phyloP scores from a whole-genome alignment of 2,797 vertebrate species.

The Pipistrellus nathusii region DNA sequence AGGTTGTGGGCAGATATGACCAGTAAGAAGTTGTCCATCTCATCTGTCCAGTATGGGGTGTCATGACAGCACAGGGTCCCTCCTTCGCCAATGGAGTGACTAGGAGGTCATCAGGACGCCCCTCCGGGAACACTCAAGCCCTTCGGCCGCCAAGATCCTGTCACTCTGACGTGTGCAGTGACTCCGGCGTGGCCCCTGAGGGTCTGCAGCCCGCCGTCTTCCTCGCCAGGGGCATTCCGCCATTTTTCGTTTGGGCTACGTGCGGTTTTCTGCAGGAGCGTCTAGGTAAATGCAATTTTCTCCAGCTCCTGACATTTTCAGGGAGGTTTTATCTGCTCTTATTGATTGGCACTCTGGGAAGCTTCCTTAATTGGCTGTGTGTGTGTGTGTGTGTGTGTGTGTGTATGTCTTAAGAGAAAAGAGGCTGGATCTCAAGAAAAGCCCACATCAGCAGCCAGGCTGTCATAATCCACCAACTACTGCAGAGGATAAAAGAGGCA shows the following conservation, averaged over 20 bases:
- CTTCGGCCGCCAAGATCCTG: neutral
- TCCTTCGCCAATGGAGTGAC: neutral
- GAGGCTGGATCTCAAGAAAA: conserved; percentile 31
- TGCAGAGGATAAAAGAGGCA: neutral
- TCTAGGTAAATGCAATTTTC: conserved; percentile 31
- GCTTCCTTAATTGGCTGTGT: conserved; percentile 55
- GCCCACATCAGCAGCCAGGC: neutral
- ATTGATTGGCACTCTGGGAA: conserved; percentile 68
- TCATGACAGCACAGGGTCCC: neutral
- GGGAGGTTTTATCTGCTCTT: conserved; percentile 62
- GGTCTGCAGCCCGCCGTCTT: neutral
- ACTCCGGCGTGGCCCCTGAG: neutral
- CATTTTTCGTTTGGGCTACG: neutral
- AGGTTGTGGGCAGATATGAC: neutral
- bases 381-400: neutral
- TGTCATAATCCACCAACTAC: neutral
- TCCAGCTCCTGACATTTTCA: conserved; percentile 58
- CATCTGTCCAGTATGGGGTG: neutral
- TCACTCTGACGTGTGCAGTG: neutral
- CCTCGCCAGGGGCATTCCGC: neutral
- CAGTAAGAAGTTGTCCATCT: neutral
- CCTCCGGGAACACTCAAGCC: neutral
- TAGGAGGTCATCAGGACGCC: neutral
- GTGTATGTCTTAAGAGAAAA: conserved; percentile 37
- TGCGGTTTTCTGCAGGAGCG: neutral